phyloP scores from a whole-genome alignment of 2,113 vertebrate genomes.

The Salvelinus sp. region DNA sequence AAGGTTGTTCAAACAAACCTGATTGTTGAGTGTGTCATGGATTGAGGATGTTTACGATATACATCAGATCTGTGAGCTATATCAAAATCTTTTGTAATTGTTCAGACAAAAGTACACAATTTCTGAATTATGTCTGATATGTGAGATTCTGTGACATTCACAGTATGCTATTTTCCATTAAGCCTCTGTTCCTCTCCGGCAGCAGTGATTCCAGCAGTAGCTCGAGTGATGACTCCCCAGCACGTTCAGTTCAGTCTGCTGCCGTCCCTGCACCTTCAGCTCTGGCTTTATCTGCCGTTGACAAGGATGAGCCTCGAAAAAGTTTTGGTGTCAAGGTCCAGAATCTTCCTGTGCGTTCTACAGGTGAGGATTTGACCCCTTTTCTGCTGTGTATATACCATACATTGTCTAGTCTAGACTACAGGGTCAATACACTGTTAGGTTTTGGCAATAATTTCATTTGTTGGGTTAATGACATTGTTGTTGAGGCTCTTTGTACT shows the following conservation, averaged over 20 bases:
- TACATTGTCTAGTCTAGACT: too few relatives aligned
- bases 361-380: conserved; percentile 75
- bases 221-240: conserved; percentile 94
- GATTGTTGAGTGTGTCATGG: not conserved
- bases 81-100: not conserved
- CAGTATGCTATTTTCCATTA: not conserved
- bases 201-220: conserved; percentile 96
- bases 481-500: not conserved
- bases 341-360: conserved; percentile 98
- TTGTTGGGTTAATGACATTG: not conserved
- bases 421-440: not conserved
- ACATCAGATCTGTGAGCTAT: not conserved
- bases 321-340: conserved; percentile 99
- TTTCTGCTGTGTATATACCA: too few relatives aligned
- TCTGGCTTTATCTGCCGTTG: conserved; percentile 86
- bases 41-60: not conserved
- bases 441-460: not conserved
- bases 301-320: conserved; percentile 97
- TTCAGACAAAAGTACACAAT: too few relatives aligned
- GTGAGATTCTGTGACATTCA: not conserved
- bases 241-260: conserved; percentile 92
- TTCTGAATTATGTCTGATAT: not conserved
- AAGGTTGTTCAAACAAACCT: not conserved
- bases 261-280: conserved; percentile 91
- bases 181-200: conserved; percentile 30